Evolutionary conservation across 2,888 invertebrate species (phyloP).

Genomic region (Leucozona laternaria): DNA sequence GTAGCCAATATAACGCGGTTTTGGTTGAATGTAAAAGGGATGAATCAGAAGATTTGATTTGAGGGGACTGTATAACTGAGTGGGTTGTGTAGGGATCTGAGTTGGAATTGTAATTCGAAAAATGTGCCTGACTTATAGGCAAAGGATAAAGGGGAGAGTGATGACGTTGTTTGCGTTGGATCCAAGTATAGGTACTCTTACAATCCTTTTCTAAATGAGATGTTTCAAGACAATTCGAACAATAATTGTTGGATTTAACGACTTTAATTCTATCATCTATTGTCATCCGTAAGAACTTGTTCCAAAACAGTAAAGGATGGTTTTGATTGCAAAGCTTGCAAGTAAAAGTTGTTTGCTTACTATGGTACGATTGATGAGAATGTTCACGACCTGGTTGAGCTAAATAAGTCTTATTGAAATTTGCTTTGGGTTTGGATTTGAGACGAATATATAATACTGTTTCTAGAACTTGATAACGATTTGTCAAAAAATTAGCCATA

Average conservation of each 20-base stretch:
- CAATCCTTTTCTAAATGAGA: slow-evolving; percentile 12
- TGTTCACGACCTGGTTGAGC: too few relatives aligned
- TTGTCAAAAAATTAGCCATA: too few relatives aligned
- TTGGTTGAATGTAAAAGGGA: too few relatives aligned
- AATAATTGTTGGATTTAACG: slow-evolving; percentile 1
- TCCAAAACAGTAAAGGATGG: not conserved
- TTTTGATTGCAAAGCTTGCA: slow-evolving; percentile 24
- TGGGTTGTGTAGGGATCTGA: too few relatives aligned
- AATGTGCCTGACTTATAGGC: not conserved
- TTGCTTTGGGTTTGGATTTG: too few relatives aligned
- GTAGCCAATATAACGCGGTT: too few relatives aligned
- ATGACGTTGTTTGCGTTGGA: slow-evolving; percentile 22
- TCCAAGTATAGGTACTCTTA: slow-evolving; percentile 26
- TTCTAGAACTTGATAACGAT: too few relatives aligned
- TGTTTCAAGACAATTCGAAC: slow-evolving; percentile 27
- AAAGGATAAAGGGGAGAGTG: slow-evolving; percentile 37
- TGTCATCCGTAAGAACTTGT: slow-evolving; percentile 19
- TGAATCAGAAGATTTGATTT: too few relatives aligned
- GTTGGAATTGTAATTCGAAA: not conserved
- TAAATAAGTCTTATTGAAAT: too few relatives aligned
- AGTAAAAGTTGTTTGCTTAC: too few relatives aligned
- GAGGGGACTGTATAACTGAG: too few relatives aligned
- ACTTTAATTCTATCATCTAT: slow-evolving; percentile 13
- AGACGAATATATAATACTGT: too few relatives aligned
- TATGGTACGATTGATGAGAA: not conserved